Evolutionary conservation across 2,888 invertebrate genomes (phyloP), one percentile per base, ranked within the genome.

Genomic region (Marronus borbonicus): DNA sequence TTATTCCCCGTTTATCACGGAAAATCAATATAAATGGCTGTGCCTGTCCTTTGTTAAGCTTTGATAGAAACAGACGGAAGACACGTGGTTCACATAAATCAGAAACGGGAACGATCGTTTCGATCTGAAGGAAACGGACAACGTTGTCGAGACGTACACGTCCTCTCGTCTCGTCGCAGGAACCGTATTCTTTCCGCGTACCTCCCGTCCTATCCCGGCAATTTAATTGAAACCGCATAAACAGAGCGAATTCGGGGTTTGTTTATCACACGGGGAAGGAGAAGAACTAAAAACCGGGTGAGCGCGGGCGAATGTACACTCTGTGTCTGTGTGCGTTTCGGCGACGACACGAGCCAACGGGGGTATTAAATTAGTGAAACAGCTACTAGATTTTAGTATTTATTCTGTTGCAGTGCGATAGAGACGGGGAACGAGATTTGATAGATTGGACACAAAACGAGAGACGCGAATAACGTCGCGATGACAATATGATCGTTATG

Each of bases 11-110:
- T 88, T 87, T 87, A 88, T 88, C 88, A 87, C 86, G 83, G 87
- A 88, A 88, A 89, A 89, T 89, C 89, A 87, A 89, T 89, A 88
- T 87, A 87, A 88, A 89, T 88, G 88, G 88, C 87, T 86, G 86
- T 85, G 85, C 84, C 85, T 86, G 87, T 86, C 86, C 88, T 88
- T 88, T 88, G 88, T 88, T 87, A 86, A 85, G 86, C 85, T 86
- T 85, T 85, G 86, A 87, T 86, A 86, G 84, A 86, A 86, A 87
- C 86, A 85, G 86, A 85, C 83, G 83, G 85, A 85, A 85, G 84
- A 85, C 86, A 87, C 86, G 86, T 85, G 86, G 85, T 82, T 65
- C 69, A 66, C 76, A 76, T 79, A 79, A 79, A 79, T 76, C 76
- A 74, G 69, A 60, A 58, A 69, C 66, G 75, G 76, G 44, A 44